A percentile compares a stretch with the other conserved stretches of the same genome.
These are phyloP conservation scores for Capreolus pygargus DNA, from an alignment of 2,113 vertebrate species.

Conservation along the genomic window DNA sequence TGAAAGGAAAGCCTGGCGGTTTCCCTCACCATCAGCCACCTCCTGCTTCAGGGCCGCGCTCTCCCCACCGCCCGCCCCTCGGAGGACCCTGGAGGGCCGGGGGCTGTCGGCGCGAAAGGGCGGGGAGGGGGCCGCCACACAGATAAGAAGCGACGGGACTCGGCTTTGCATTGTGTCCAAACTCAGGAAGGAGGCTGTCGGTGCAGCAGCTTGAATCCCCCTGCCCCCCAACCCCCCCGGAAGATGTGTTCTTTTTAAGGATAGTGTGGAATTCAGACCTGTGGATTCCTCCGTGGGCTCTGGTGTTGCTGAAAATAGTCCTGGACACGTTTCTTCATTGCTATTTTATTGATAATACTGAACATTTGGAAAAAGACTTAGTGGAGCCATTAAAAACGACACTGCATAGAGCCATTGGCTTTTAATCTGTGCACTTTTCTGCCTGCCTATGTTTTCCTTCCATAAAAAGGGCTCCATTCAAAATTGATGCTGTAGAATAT, in stretches of 20 bases:
- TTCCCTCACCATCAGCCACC: not conserved
- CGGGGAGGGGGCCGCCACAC: not conserved
- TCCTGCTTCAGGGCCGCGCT: not conserved
- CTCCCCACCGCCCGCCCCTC: not conserved
- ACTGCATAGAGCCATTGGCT: rapidly evolving
- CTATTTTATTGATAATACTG: not conserved
- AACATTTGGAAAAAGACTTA: not conserved
- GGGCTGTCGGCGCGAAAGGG: no score
- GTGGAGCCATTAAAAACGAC: not conserved
- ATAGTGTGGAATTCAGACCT: not conserved
- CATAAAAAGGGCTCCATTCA: not conserved
- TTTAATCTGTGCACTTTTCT: not conserved
- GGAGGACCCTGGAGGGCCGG: not conserved
- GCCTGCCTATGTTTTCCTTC: not conserved
- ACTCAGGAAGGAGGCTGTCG: not conserved
- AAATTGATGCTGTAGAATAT: not conserved
- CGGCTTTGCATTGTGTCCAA: no score
- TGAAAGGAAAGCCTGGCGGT: not conserved
- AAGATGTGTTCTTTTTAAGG: not conserved
- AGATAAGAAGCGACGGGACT: not conserved
- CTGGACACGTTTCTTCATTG: not conserved
- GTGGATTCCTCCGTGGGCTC: not conserved
- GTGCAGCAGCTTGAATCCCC: not conserved
- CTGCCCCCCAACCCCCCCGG: not conserved
- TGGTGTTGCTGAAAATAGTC: not conserved